Conservation (phyloP, 2,797 vertebrate genomes). For the Sorex maritimensis region DNA sequence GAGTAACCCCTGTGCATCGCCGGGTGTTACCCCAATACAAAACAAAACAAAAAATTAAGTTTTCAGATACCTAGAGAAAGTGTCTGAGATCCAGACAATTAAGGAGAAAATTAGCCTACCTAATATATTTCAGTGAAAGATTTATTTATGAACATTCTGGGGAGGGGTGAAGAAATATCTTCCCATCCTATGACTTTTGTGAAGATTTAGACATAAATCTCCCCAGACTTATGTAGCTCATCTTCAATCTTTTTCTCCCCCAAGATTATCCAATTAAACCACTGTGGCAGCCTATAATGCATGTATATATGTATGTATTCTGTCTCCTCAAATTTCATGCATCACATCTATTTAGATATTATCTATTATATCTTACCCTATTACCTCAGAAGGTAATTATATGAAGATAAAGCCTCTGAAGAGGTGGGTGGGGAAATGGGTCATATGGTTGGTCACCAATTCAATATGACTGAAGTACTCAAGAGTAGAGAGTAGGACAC, state of each 20-base stretch:
- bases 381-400: neutral
- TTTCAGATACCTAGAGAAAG: neutral
- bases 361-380: neutral
- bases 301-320: neutral
- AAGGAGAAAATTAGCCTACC: neutral
- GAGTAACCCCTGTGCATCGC: too few relatives aligned
- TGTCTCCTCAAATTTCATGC: neutral
- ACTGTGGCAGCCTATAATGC: neutral
- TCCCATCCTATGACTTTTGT: neutral
- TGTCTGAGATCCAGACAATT: neutral
- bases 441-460: neutral
- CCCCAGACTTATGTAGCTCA: neutral
- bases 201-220: neutral
- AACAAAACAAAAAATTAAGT: neutral
- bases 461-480: neutral
- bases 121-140: neutral
- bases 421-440: neutral
- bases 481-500: neutral
- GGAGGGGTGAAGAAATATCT: neutral
- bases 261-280: slow-evolving; percentile 3
- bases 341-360: neutral
- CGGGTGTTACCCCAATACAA: too few relatives aligned
- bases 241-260: neutral
- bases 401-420: neutral
- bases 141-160: slow-evolving; percentile 23